Evolutionary conservation across 2,888 invertebrate species (phyloP).

Genomic region (Iselma pallidipennis): DNA sequence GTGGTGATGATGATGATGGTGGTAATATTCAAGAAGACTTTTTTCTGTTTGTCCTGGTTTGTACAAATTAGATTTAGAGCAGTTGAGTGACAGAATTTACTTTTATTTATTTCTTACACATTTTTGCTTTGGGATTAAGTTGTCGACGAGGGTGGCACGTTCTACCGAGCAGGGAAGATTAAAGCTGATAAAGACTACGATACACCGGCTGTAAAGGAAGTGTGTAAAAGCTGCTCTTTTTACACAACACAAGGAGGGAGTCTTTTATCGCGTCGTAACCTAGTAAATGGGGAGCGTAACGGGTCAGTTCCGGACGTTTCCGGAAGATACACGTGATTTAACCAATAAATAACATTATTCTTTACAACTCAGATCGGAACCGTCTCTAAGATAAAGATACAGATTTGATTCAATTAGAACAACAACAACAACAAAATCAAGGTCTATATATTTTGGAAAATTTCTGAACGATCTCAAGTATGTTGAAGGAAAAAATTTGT

Average conservation of each 20-base stretch:
- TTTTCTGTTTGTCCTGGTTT: not conserved
- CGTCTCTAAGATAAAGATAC: not conserved
- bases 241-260: conserved; percentile 35
- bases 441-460: not conserved
- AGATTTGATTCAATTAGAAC: not conserved
- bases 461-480: not conserved
- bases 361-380: not conserved
- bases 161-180: conserved; percentile 16
- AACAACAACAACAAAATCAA: not conserved
- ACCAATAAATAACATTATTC: conserved; percentile 38
- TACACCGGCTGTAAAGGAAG: conserved; percentile 25
- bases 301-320: conserved; percentile 51
- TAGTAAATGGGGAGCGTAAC: conserved; percentile 48
- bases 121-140: conserved; percentile 1
- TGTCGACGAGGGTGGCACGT: conserved; percentile 2
- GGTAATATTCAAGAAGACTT: not conserved
- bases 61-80: not conserved
- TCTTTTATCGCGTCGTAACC: conserved; percentile 52
- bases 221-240: conserved; percentile 40
- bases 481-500: not conserved
- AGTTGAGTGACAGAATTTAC: not conserved
- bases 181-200: conserved; percentile 24
- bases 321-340: conserved; percentile 52
- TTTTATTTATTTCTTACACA: conserved; percentile 2
- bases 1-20: not conserved